Evolutionary conservation across 37 sponge, comb jelly and placozoan species (phyloP).

Genomic region (Corticium candelabrum): DNA sequence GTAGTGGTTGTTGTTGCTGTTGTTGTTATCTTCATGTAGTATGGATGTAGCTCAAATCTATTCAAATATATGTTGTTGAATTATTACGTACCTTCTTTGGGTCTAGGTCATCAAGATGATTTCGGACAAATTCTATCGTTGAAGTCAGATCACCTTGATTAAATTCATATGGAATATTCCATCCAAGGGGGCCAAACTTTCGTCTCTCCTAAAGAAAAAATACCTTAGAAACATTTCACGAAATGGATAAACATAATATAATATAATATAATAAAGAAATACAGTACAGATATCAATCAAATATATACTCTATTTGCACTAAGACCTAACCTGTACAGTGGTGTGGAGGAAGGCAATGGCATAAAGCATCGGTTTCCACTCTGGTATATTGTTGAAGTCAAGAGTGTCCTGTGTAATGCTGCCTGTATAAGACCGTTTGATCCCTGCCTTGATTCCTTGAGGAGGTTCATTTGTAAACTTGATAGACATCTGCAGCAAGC

Average conservation of each 20-base stretch:
- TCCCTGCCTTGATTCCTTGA: slow-evolving; percentile 93
- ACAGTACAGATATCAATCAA: neutral
- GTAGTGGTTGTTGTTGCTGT: no score
- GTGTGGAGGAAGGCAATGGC: slow-evolving; percentile 25
- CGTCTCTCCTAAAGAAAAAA: slow-evolving; percentile 49
- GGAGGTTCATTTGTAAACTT: slow-evolving; percentile 98
- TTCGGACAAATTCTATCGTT: slow-evolving; percentile 21
- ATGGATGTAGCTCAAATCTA: neutral
- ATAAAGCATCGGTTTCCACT: slow-evolving; percentile 30
- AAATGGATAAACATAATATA: slow-evolving; percentile 28
- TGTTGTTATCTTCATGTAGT: neutral
- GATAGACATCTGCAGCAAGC: slow-evolving; percentile 87
- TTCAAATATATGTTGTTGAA: no score
- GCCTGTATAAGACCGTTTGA: slow-evolving; percentile 89
- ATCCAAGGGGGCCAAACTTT: slow-evolving; percentile 26
- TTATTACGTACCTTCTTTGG: slow-evolving; percentile 11
- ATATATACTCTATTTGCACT: no score
- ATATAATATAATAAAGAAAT: neutral
- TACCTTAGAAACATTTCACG: neutral
- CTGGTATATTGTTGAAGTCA: slow-evolving; percentile 12
- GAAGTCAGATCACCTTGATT: slow-evolving; percentile 25
- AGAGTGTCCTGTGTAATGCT: slow-evolving; percentile 10
- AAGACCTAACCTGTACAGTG: slow-evolving; percentile 14
- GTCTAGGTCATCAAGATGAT: slow-evolving; percentile 27
- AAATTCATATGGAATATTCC: slow-evolving; percentile 27